A percentile compares a stretch with the other conserved stretches of the same genome.
phyloP scores from a whole-genome alignment of 2,797 vertebrate genomes.

The Manis crassicaudata region DNA sequence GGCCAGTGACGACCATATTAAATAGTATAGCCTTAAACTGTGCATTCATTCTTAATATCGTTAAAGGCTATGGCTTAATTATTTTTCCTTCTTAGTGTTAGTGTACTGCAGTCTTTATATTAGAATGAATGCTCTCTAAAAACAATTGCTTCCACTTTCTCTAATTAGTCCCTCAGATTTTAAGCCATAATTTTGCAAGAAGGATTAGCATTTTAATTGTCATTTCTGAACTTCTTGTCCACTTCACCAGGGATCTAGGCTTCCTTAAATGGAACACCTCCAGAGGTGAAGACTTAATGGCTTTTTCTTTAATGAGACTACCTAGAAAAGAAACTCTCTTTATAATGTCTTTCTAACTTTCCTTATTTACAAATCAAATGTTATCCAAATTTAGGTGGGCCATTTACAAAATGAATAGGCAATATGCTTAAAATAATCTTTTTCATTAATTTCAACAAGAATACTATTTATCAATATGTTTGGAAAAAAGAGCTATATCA shows the following conservation, averaged over 20 bases:
- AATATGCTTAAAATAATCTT: slow-evolving; percentile 19
- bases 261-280: slow-evolving; percentile 18
- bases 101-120: neutral
- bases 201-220: slow-evolving; percentile 56
- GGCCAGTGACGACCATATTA: neutral
- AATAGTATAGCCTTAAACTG: neutral
- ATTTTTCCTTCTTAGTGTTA: slow-evolving; percentile 22
- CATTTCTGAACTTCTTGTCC: slow-evolving; percentile 24
- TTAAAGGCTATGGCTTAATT: neutral
- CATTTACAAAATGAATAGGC: slow-evolving; percentile 46
- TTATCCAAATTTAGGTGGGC: slow-evolving; percentile 1
- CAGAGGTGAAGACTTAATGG: slow-evolving; percentile 27
- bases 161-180: neutral
- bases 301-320: slow-evolving; percentile 48
- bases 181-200: slow-evolving; percentile 31
- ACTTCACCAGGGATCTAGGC: neutral
- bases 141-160: neutral
- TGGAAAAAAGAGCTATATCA: neutral
- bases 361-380: slow-evolving; percentile 16
- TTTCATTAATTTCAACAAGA: neutral
- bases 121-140: slow-evolving; percentile 30
- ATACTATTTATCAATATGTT: slow-evolving; percentile 33
- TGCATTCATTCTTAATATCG: neutral
- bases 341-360: slow-evolving; percentile 23
- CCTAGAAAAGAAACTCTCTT: slow-evolving; percentile 55